Base-by-base conservation (phyloP, 2,888 invertebrate species). In the Aspidiotus destructor region DNA sequence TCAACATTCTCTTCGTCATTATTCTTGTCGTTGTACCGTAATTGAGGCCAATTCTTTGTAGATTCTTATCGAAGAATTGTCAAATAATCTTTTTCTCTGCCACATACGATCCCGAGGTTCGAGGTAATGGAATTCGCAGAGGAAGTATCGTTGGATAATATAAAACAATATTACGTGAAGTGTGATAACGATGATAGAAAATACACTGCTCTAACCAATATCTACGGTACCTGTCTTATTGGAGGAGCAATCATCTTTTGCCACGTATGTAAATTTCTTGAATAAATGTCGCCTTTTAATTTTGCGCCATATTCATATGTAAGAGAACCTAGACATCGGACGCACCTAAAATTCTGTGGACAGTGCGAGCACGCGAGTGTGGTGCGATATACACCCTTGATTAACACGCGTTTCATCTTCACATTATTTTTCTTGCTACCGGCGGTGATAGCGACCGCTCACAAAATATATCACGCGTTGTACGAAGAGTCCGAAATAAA, bases 11-110 rank as follows among this genome's bases (percentile, higher is more conserved):
- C n/a, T n/a, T n/a, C n/a, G n/a, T n/a, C n/a, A n/a, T n/a, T n/a
- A n/a, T n/a, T n/a, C n/a, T n/a, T n/a, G n/a, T n/a, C n/a, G n/a
- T n/a, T n/a, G n/a, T n/a, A n/a, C n/a, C n/a, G n/a, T n/a, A n/a
- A n/a, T n/a, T n/a, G n/a, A n/a, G n/a, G n/a, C n/a, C n/a, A 28
- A 28, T 28, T 28, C 10, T 2, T 58, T 57, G 17, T 57, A 71
- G 71, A 54, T 54, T 70, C 15, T 17, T 71, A 15, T 67, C 63
- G 13, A 62, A 69, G 57, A 82, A 84, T 65, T 97, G 96, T 78
- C 99, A 99, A 79, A 94, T 96, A 88, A 88, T 99, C 86, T 89
- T 99, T 75, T 99, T 99, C 77, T 97, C 97, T 17, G 99, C 99
- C 1, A 99, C 99, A 0, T 99, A 98, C 77, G 92, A 90, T 71